Conservation (phyloP, 2,888 invertebrate genomes). For the Dicyrtoma fusca region DNA sequence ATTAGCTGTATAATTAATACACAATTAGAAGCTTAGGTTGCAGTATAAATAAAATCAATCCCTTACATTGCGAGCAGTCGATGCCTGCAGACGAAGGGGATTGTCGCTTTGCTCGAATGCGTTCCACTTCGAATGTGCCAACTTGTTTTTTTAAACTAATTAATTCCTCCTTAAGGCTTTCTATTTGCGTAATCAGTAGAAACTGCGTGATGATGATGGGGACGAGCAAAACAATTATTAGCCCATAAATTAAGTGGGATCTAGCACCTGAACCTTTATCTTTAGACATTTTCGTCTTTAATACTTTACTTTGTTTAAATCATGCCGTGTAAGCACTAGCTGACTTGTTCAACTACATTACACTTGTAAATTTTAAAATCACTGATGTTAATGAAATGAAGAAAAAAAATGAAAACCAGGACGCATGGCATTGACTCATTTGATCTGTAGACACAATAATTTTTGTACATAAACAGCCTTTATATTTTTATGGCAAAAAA, state of each 20-base stretch:
- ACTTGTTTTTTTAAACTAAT: not conserved
- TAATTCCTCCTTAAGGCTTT: conserved; percentile 8
- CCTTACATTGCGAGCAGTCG: conserved; percentile 28
- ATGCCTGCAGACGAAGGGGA: not conserved
- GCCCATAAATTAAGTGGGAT: not conserved
- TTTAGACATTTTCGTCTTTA: conserved; percentile 5
- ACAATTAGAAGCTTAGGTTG: too few relatives aligned
- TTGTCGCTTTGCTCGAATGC: not conserved
- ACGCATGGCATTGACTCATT: too few relatives aligned
- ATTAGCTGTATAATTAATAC: not conserved
- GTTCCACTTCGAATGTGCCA: too few relatives aligned
- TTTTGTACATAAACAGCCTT: too few relatives aligned
- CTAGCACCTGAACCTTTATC: not conserved
- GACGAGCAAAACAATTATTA: not conserved
- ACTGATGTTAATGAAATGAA: too few relatives aligned
- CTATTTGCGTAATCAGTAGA: not conserved
- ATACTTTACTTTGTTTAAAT: not conserved
- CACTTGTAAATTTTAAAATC: not conserved
- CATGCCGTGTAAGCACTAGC: not conserved
- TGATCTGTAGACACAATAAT: too few relatives aligned
- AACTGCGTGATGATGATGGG: conserved; percentile 4
- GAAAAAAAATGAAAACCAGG: too few relatives aligned
- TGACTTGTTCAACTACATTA: not conserved
- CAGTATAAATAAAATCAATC: too few relatives aligned
- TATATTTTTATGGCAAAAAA: too few relatives aligned